Evolutionary conservation across 2,797 vertebrate species (phyloP), one percentile per base, ranked within the genome.

Genomic region (Myoxocephalus aenaeus): DNA sequence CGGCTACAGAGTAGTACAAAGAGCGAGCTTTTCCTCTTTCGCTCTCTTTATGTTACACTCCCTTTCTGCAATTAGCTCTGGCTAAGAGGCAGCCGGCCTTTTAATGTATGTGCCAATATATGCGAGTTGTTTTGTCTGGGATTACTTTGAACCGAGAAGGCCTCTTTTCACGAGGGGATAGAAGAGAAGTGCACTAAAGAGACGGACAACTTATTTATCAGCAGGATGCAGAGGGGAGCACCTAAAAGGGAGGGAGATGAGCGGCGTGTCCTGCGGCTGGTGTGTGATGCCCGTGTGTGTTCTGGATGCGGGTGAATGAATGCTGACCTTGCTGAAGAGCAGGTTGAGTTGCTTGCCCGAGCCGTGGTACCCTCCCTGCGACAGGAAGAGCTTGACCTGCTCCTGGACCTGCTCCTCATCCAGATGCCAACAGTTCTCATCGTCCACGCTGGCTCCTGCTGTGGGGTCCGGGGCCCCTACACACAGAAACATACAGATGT

Each of bases 351-450:
- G 98, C 92, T 98, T 99, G 91, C 98, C 97, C 87, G 98, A 99
- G 94, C 98, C 98, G 65, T 99, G 98, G 95, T 99, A 99, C 81
- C 98, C 98, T 18, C 98, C 97, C 93, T 99, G 98, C 70, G 98
- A 99, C 65, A 99, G 96, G 92, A 99, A 99, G 77, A 99, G 96
- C 90, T 99, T 99, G 89, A 99, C 98, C 92, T 99, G 98, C 91
- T 99, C 97, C 94, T 98, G 98, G 86, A 99, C 98, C 93, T 99
- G 98, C 87, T 99, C 98, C 92, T 99, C 98, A 79, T 99, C 98
- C 94, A 99, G 94, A 94, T 99, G 98, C 98, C 98, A 99, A 93
- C 98, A 99, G 90, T 99, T 99, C 93, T 99, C 98, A 77, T 99
- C 98, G 61, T 99, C 98, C 92, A 99, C 97, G 66, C 98, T 99